phyloP scores from a whole-genome alignment of 1,140 invertebrate genomes.

The Drosophila sproati region DNA sequence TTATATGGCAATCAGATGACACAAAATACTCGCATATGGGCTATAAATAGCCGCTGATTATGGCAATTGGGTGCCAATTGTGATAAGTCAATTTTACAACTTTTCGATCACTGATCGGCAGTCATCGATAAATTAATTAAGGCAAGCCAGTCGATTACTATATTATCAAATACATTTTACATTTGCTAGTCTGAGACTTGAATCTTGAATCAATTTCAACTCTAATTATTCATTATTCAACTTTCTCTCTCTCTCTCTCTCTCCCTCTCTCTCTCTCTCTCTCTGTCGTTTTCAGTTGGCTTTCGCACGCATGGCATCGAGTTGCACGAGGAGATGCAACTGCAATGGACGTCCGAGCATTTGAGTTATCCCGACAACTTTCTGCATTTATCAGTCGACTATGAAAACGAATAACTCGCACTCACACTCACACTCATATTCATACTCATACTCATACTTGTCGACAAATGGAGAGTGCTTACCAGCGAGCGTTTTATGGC shows the following conservation, averaged over 20 bases:
- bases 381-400: conserved; percentile 91
- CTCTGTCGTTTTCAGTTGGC: conserved; percentile 87
- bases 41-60: conserved; percentile 37
- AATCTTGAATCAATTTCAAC: too few species aligned
- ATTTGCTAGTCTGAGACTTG: neutral
- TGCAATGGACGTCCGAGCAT: conserved; percentile 99
- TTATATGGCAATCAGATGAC: conserved; percentile 48
- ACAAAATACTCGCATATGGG: conserved; percentile 29
- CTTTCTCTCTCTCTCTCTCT: conserved; percentile 35
- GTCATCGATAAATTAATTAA: neutral
- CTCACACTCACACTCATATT: too few species aligned
- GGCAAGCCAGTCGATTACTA: neutral
- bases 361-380: conserved; percentile 99
- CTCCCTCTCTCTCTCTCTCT: neutral
- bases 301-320: conserved; percentile 95
- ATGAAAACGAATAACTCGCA: conserved; percentile 48
- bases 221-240: neutral
- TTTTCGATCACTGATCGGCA: neutral
- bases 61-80: conserved; percentile 29
- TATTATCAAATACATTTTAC: too few species aligned
- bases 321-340: conserved; percentile 94
- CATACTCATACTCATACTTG: too few species aligned
- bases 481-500: conserved; percentile 18
- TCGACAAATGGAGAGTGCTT: neutral
- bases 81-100: neutral